Base-by-base conservation (phyloP, 1,140 invertebrate species). In the Bombus vancouverensis region DNA sequence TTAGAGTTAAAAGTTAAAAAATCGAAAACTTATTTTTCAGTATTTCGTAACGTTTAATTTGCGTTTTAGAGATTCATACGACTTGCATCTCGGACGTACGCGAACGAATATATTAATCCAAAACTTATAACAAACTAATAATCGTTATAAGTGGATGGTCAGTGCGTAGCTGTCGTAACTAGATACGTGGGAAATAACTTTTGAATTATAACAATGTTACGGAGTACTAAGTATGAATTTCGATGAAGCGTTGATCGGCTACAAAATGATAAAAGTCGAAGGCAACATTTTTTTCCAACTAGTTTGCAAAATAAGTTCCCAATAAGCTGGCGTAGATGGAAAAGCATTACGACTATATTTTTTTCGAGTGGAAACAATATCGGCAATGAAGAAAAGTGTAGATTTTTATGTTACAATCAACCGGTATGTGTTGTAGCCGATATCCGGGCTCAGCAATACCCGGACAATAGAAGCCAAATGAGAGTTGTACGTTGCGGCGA, bases 401-500 rank as follows among this genome's bases (percentile, higher is more conserved):
- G 77, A 75, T 84, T 84, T 84, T 87, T 68, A 73, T 57, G 62
- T 87, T 78, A 78, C 66, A n/a, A 83, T 87, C 66, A 70, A 47
- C 68, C 42, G 62, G 28, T 53, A 57, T 34, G 47, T 13, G n/a
- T 73, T 47, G 68, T 68, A 66, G 74, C 53, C 34, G 39, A 82
- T 83, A 70, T 39, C 57, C 65, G 34, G 39, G 66, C 68, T 77
- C 81, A 81, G 78, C 78, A 72, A 68, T 76, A 62, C 57, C 57
- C 34, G 37, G 15, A 91, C 79, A 91, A 89, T 91, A 85, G 85
- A 65, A 76, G n/a, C 71, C 83, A 86, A 90, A 88, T 88, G 86
- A 90, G 68, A 74, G 37, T 71, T 70, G 68, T 28, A 59, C 59
- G 66, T 81, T 59, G n/a, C 73, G 77, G 57, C 10, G 66, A 73